A percentile compares a stretch with the other conserved stretches of the same genome.
These are phyloP conservation scores for Agonopterix subpropinquella DNA, from an alignment of 2,888 invertebrate genomes.

Conservation along the genomic window DNA sequence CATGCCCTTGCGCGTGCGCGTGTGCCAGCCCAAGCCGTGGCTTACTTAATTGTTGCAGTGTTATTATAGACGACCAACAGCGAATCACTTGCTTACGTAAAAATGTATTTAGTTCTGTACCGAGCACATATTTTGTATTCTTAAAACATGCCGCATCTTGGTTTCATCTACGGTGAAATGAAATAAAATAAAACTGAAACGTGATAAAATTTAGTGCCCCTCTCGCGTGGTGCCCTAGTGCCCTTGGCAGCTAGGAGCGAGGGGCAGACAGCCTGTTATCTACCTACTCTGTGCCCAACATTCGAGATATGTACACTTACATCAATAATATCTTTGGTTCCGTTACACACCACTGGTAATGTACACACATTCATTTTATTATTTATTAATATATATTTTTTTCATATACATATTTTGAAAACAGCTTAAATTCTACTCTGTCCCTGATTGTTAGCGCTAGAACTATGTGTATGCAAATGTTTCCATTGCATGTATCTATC, in stretches of 20 bases:
- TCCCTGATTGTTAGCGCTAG: background rate
- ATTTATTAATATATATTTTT: background rate
- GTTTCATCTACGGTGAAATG: too few species aligned
- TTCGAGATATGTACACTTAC: constrained; percentile 39
- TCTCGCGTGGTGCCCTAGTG: constrained; percentile 20
- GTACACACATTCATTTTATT: background rate
- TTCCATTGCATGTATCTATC: too few species aligned
- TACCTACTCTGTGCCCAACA: constrained; percentile 15
- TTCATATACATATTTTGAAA: background rate
- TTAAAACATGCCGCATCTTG: too few species aligned
- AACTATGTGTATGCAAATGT: too few species aligned
- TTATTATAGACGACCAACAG: too few species aligned
- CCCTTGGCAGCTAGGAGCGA: constrained; percentile 6
- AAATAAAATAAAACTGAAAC: too few species aligned
- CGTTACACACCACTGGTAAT: constrained; percentile 6
- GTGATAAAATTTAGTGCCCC: constrained; percentile 12
- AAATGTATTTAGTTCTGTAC: too few species aligned
- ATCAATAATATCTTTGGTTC: constrained; percentile 21
- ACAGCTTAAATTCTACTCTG: constrained; percentile 1
- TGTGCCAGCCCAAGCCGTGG: too few species aligned
- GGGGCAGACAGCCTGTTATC: constrained; percentile 3
- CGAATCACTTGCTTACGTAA: too few species aligned
- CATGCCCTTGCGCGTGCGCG: too few species aligned
- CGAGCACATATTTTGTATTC: too few species aligned
- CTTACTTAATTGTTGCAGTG: too few species aligned